Evolutionary conservation across 2,113 vertebrate genomes (phyloP).

Genomic region (Platysteira castanea): DNA sequence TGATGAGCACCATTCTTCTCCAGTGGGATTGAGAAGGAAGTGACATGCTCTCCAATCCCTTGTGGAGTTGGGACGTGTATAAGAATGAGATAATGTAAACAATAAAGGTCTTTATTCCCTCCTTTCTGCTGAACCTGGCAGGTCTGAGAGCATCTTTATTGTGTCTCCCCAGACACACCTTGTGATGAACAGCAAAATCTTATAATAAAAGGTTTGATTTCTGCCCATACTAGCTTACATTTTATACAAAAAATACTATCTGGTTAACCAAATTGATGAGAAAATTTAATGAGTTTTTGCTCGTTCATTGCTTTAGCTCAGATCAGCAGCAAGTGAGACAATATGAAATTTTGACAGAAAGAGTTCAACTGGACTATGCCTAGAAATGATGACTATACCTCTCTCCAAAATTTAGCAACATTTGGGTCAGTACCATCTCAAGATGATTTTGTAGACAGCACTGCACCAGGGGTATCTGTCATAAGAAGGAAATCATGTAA

Average conservation of each 20-base stretch:
- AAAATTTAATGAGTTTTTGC: background rate
- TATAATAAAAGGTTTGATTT: background rate
- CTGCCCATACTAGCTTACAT: background rate
- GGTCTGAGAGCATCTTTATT: no score
- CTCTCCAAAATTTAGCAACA: background rate
- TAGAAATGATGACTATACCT: background rate
- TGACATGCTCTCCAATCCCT: no score
- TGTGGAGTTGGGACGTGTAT: no score
- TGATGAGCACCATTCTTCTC: no score
- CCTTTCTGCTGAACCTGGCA: no score
- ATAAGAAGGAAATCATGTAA: background rate
- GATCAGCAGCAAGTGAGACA: background rate
- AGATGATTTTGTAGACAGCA: background rate
- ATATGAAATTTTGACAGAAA: background rate
- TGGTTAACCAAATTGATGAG: background rate
- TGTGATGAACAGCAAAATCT: background rate
- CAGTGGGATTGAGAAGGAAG: no score
- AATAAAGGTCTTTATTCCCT: no score
- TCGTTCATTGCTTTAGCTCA: background rate
- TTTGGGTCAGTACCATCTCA: background rate
- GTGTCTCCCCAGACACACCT: no score
- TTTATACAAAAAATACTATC: background rate
- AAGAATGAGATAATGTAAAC: no score
- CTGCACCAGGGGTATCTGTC: background rate
- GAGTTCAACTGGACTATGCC: background rate